phyloP scores from a whole-genome alignment of 2,113 vertebrate species.

The Nansenia antarctica region DNA sequence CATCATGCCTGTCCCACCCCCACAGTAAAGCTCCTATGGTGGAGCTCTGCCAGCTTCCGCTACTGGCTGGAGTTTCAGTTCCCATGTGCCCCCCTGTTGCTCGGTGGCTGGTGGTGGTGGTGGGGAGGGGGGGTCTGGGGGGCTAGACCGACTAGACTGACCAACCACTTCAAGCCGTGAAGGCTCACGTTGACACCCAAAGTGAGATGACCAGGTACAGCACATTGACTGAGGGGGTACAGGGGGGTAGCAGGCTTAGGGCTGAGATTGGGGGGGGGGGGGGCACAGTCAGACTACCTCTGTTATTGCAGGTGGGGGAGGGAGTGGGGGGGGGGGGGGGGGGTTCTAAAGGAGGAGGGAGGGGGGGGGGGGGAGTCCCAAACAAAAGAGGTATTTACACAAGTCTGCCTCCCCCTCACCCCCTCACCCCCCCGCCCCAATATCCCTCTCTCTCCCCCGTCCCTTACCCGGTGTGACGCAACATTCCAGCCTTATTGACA shows the following conservation, averaged over 20 bases:
- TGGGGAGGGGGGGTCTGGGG: too few species aligned
- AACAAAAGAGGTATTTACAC: constrained; percentile 26
- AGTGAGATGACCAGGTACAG: too few species aligned
- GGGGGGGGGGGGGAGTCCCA: background rate
- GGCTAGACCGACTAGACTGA: too few species aligned
- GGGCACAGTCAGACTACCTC: background rate
- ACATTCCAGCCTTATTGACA: constrained; percentile 63
- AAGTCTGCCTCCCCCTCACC: background rate
- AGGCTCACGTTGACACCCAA: too few species aligned
- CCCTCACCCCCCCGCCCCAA: background rate
- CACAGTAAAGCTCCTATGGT: background rate
- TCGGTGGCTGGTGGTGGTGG: too few species aligned
- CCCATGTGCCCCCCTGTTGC: background rate
- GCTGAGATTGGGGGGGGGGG: background rate
- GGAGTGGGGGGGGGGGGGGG: too few species aligned
- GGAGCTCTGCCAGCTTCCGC: constrained; percentile 4
- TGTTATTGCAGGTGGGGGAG: constrained; percentile 8
- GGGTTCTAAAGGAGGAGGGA: background rate
- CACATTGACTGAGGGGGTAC: background rate
- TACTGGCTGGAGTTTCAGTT: background rate
- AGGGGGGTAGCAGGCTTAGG: background rate
- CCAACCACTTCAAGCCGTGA: too few species aligned
- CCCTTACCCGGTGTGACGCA: constrained; percentile 29
- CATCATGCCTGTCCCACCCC: background rate
- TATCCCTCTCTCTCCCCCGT: constrained; percentile 4